phyloP scores from a whole-genome alignment of 2,797 vertebrate genomes.

The Anas georgica region DNA sequence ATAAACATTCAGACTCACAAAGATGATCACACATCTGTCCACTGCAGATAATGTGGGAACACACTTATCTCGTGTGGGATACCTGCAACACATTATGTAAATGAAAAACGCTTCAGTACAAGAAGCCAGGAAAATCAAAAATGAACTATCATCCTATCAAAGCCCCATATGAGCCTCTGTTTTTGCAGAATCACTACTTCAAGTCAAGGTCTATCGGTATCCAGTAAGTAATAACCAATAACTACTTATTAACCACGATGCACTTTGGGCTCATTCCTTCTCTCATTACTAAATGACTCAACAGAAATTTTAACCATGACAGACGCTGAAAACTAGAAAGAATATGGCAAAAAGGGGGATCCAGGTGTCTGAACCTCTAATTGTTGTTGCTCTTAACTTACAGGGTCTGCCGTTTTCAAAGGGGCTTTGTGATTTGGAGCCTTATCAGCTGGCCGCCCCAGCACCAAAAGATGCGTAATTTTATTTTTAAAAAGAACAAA shows the following conservation, averaged over 20 bases:
- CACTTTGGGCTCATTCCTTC: not conserved
- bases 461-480: not conserved
- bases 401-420: not conserved
- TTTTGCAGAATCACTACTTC: not conserved
- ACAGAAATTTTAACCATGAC: not conserved
- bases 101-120: not conserved
- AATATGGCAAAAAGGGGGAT: rapidly evolving
- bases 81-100: not conserved
- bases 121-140: not conserved
- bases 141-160: not conserved
- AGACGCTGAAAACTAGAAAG: not conserved
- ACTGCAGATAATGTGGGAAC: not conserved
- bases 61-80: not conserved
- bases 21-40: not conserved
- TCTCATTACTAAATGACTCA: not conserved
- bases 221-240: not conserved
- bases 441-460: too few relatives aligned
- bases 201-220: not conserved
- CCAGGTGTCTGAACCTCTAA: not conserved
- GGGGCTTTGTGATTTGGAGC: not conserved
- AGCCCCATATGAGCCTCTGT: not conserved
- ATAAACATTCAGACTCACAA: not conserved
- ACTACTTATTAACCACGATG: not conserved
- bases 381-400: not conserved
- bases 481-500: not conserved